Evolutionary conservation across 2,888 invertebrate genomes (phyloP), one percentile per base, ranked within the genome.

Genomic region (Gryllus longicercus): DNA sequence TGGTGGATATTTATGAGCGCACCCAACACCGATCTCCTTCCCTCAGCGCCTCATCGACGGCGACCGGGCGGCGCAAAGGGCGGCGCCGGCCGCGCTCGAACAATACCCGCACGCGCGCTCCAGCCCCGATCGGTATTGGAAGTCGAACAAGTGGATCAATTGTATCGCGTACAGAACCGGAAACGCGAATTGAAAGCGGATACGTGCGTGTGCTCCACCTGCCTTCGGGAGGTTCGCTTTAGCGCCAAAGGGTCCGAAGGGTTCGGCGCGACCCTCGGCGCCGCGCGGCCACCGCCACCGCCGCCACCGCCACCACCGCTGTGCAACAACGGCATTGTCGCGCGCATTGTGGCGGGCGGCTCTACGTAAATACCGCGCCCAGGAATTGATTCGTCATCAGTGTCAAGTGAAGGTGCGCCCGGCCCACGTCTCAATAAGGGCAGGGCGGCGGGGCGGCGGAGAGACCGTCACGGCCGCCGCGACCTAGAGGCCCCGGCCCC

Each of bases 131-230:
- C 63, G 63, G n/a, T n/a, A n/a, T n/a, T 38, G 38, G 38, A 38
- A 38, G 63, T 14, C 63, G 16, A 63, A 63, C 63, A 63, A 63
- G 63, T 63, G 63, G 14, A 63, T 63, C 63, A 16, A 63, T 63
- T 63, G 63, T 63, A 63, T n/a, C 63, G 63, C 63, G 63, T n/a
- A 63, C 63, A n/a, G n/a, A 63, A 63, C 63, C n/a, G 63, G 63
- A 63, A 63, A n/a, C 63, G 63, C 63, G 63, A 14, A n/a, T 5
- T 63, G 63, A 63, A 63, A 63, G n/a, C 38, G 38, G 38, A 38
- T 38, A 38, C 38, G 38, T 10, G 63, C 63, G 63, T 16, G 63
- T 63, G 14, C n/a, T n/a, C 63, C 63, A 14, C n/a, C 63, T 63
- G 63, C n/a, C 63, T 18, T n/a, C 16, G n/a, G 16, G 10, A 63